Evolutionary conservation across 2,113 vertebrate genomes (phyloP), one percentile per base, ranked within the genome.

Genomic region (Calidris pygmaea): DNA sequence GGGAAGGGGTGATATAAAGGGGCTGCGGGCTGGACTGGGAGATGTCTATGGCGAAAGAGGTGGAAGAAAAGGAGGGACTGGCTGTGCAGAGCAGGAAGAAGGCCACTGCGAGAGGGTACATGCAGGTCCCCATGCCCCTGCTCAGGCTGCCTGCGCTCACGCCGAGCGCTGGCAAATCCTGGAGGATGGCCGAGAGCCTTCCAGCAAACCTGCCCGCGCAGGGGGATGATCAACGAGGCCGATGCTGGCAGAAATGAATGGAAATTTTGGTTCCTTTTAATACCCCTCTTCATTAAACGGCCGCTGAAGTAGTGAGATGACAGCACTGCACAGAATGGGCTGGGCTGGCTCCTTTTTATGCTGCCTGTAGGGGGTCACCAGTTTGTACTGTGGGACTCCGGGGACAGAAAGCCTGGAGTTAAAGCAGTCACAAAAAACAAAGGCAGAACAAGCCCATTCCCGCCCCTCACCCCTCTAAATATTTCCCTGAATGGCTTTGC

Each of bases 401-500:
- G 13, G 79, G 45, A 82, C 80, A 87, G 66, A 63, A 34, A 92
- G 76, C 58, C 70, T 67, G 81, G 53, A 82, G 39, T 85, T 55
- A 52, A 58, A 91, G 74, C 80, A 92, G 74, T 52, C 80, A 15
- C 35, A 29, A 58, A 87, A 87, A 29, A 65, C 87, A 73, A 86
- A 82, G 85, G 27, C 63, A 56, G 71, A 80, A 80, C 43, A 60
- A 91, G 27, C 43, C 76, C 56, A 30, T 88, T 93, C 86, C 83
- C 41, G 9, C 58, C 72, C 80, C 82, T 80, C 75, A 75, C 73
- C 65, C 87, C 83, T 60, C 76, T 19, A 45, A 84, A 67, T 79
- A 37, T 58, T 66, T 71, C 59, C 60, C 95, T 90, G 76, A 95
- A 92, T 92, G 88, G 80, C 70, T 95, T 93, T 95, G 82, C 90